A percentile compares a stretch with the other conserved stretches of the same genome.
Evolutionary conservation across 2,797 vertebrate species (phyloP).

Genomic region (Caiman crocodilus): DNA sequence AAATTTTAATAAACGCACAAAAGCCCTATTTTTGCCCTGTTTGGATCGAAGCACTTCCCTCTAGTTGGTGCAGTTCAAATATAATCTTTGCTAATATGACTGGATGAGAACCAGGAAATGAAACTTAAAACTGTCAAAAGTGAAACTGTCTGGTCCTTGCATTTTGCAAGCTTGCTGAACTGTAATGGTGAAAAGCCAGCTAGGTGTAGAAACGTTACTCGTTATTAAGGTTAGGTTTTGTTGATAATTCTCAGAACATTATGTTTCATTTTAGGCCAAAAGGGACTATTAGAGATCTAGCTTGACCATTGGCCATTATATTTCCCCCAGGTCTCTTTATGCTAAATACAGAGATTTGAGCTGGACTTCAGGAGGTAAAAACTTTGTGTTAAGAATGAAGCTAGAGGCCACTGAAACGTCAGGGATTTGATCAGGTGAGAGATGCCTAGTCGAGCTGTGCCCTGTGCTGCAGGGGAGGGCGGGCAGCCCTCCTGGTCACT

Average conservation of each 20-base stretch:
- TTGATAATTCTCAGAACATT: neutral
- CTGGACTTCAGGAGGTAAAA: neutral
- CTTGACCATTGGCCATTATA: slow-evolving; percentile 12
- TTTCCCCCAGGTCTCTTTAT: slow-evolving; percentile 47
- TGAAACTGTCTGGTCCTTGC: slow-evolving; percentile 24
- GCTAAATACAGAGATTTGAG: neutral
- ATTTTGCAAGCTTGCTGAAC: neutral
- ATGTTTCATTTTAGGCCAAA: neutral
- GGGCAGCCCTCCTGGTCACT: neutral
- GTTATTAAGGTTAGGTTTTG: neutral
- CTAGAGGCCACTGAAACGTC: neutral
- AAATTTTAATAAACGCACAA: neutral
- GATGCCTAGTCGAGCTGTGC: slow-evolving; percentile 22
- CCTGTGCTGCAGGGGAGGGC: neutral
- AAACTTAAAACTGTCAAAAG: slow-evolving; percentile 52
- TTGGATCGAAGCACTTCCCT: neutral
- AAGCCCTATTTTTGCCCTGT: neutral
- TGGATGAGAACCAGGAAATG: slow-evolving; percentile 10
- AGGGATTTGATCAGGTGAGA: neutral
- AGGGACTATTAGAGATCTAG: neutral
- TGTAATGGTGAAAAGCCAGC: neutral
- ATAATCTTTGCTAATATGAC: slow-evolving; percentile 22
- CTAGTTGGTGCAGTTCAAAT: slow-evolving; percentile 48
- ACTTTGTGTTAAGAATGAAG: neutral
- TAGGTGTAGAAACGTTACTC: neutral